Percentiles rank a stretch among this genome's conserved stretches.
These are phyloP conservation scores for Columba janthina DNA, from an alignment of 2,113 vertebrate species.

Conservation along the genomic window DNA sequence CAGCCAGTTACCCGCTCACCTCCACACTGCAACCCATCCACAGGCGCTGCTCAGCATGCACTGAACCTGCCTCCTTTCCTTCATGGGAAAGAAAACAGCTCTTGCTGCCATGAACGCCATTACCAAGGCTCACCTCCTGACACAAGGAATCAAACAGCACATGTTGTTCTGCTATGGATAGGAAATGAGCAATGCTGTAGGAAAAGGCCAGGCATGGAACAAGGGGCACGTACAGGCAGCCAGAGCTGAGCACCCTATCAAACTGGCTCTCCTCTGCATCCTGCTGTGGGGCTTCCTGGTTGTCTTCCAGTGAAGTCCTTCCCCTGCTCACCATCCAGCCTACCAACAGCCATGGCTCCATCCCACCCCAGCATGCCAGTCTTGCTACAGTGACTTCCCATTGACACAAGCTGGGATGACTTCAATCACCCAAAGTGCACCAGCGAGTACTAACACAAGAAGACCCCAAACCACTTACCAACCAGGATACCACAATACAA, in stretches of 20 bases:
- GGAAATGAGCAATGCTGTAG: not conserved
- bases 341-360: not conserved
- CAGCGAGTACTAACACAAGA: not conserved
- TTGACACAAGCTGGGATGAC: not conserved
- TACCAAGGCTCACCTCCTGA: not conserved
- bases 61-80: not conserved
- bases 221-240: not conserved
- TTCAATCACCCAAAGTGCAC: not conserved
- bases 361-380: not conserved
- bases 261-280: not conserved
- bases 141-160: not conserved
- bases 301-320: not conserved
- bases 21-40: not conserved
- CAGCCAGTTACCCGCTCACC: not conserved
- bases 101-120: not conserved
- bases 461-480: not conserved
- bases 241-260: not conserved
- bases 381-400: not conserved
- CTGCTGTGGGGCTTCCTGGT: not conserved
- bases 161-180: not conserved
- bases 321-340: rapidly evolving
- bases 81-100: not conserved
- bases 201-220: rapidly evolving
- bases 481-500: not conserved
- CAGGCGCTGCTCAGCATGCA: not conserved